Conservation (phyloP, 2,113 vertebrate species). For the Rhabdornis inornatus region DNA sequence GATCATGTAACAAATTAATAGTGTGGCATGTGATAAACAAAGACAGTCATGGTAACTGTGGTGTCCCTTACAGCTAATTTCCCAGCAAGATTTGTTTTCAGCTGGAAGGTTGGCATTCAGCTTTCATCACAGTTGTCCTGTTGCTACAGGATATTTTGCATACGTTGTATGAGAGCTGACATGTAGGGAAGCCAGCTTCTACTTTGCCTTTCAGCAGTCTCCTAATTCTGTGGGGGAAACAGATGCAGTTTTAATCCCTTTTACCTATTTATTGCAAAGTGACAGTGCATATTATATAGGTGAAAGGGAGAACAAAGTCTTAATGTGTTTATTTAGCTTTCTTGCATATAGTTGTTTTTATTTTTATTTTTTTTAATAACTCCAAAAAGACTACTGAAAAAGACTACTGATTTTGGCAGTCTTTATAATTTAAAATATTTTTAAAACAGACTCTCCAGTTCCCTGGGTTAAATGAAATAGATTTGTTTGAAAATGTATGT, state of each 20-base stretch:
- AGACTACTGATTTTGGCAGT: not conserved
- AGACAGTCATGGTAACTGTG: not conserved
- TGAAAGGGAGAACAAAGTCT: not conserved
- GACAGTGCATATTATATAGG: not conserved
- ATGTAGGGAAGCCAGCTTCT: not conserved
- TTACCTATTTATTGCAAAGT: not conserved
- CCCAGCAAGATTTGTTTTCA: not conserved
- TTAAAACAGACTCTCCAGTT: not conserved
- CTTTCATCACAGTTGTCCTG: not conserved
- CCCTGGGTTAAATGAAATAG: not conserved
- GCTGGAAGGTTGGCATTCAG: not conserved
- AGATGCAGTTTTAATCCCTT: not conserved
- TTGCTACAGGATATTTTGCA: slow-evolving; percentile 11
- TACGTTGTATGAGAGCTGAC: not conserved
- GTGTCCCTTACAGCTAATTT: not conserved
- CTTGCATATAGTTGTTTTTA: not conserved
- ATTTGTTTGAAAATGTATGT: not conserved
- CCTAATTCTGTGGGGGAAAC: not conserved
- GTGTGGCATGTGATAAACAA: not conserved
- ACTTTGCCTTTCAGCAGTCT: not conserved
- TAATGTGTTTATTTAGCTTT: not conserved
- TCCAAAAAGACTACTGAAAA: not conserved
- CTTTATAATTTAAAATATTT: not conserved
- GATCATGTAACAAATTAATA: not conserved
- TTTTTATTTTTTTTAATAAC: not conserved